These are phyloP conservation scores for Lagopus leucura DNA, from an alignment of 2,113 vertebrate species.

Conservation along the genomic window DNA sequence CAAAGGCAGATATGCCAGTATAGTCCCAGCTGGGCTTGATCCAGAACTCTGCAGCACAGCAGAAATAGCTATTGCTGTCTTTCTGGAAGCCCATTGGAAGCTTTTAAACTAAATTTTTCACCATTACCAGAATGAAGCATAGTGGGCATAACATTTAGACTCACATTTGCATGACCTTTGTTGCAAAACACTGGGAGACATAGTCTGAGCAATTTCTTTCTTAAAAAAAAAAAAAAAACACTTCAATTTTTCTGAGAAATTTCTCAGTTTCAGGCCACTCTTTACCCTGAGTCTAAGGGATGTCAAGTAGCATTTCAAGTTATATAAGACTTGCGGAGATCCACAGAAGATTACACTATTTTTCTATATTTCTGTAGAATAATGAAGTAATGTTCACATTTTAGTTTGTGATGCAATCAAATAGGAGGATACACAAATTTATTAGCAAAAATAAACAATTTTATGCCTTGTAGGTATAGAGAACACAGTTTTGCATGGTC, in stretches of 20 bases:
- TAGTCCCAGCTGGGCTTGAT: background rate
- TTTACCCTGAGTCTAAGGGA: background rate
- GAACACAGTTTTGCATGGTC: background rate
- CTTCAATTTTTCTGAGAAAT: too few species aligned
- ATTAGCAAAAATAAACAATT: background rate
- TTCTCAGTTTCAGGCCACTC: background rate
- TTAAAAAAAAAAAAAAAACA: background rate
- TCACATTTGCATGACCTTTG: background rate
- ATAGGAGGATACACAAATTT: background rate
- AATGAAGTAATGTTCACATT: background rate
- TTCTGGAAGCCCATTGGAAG: background rate
- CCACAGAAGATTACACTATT: background rate
- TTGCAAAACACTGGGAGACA: background rate
- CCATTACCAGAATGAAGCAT: background rate
- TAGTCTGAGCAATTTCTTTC: background rate
- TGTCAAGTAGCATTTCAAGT: background rate
- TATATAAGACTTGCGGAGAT: background rate
- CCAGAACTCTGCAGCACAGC: background rate
- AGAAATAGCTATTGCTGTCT: background rate
- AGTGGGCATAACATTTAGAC: background rate
- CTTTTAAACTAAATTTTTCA: background rate
- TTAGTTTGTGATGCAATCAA: background rate
- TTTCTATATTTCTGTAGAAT: background rate
- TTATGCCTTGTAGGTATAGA: background rate
- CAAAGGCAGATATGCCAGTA: background rate